Base-by-base conservation (phyloP, 2,113 vertebrate species). In the Rhagologus leucostigma region DNA sequence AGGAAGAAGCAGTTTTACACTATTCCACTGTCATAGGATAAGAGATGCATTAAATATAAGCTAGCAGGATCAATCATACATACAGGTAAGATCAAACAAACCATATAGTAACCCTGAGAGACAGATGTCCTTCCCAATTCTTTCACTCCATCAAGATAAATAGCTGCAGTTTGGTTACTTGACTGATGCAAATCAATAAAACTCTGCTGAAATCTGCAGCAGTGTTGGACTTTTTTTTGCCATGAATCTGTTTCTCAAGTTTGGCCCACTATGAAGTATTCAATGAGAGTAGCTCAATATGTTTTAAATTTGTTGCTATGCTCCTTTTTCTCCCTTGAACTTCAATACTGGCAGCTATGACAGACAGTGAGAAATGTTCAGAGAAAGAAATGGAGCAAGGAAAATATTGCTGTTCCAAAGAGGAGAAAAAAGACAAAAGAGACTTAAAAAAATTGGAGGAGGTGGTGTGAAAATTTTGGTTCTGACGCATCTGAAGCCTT, bases 21-120 rank as follows among this genome's bases (percentile, higher is more conserved):
- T 74, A 13, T 69, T 94, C 16, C 24, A 42, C 30, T 90, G 26
- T 29, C 59, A 76, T 1, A 27, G 41, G 6, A 52, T 69, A 42
- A 86, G 27, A 83, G 42, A 73, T 63, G 19, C 59, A 91, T 93
- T 87, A 90, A 88, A 83, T 76, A 83, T 44, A 83, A 95, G 21
- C 37, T 47, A 56, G 33, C 37, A 87, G 65, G 47, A 95, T 82
- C 81, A 84, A 60, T 94, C 70, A 56, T 42, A 84, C 26, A 29
- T 91, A 87, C 42, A 70, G 55, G 46, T 90, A 85, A 91, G 67
- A 95, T 88, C 50, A 91, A 90, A 95, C 80, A 91, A 91, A 33
- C 55, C 68, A 39, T 69, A 77, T 22, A 49, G 35, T 52, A 86
- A 77, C 49, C 35, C 52, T 88, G 68, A 85, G 67, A 79, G 77